Evolutionary conservation across 2,113 vertebrate genomes (phyloP).

Genomic region (Onychorhynchus coronatus): DNA sequence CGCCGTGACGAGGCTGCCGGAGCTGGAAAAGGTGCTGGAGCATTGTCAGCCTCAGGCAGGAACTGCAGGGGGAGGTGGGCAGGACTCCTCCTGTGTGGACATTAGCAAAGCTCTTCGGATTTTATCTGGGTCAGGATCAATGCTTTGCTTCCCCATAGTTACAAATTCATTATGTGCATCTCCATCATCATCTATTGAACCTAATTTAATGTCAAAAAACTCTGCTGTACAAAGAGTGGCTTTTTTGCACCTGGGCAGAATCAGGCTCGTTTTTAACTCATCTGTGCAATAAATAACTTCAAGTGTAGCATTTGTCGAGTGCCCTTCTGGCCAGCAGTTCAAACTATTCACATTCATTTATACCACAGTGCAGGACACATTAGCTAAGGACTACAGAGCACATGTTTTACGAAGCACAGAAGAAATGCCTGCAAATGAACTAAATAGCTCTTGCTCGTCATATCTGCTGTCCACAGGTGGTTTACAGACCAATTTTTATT

Average conservation of each 20-base stretch:
- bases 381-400: neutral
- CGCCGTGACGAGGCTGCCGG: neutral
- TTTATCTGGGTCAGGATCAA: neutral
- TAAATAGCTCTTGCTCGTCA: neutral
- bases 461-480: neutral
- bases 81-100: neutral
- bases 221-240: neutral
- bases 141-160: neutral
- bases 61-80: neutral
- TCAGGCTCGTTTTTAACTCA: neutral
- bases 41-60: neutral
- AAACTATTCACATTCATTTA: neutral
- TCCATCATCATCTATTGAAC: neutral
- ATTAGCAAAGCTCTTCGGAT: neutral
- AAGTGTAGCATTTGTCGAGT: neutral
- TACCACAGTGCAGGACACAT: neutral
- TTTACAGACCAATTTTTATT: neutral
- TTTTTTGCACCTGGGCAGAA: neutral
- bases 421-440: neutral
- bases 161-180: neutral
- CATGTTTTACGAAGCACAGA: fast-evolving
- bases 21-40: neutral
- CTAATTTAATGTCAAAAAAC: neutral
- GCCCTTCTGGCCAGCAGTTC: neutral
- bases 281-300: neutral